Percentiles rank a stretch among this genome's conserved stretches.
Evolutionary conservation across 92 coral and sea anemone genomes (phyloP).

Genomic region (Scolanthus callimorphus): DNA sequence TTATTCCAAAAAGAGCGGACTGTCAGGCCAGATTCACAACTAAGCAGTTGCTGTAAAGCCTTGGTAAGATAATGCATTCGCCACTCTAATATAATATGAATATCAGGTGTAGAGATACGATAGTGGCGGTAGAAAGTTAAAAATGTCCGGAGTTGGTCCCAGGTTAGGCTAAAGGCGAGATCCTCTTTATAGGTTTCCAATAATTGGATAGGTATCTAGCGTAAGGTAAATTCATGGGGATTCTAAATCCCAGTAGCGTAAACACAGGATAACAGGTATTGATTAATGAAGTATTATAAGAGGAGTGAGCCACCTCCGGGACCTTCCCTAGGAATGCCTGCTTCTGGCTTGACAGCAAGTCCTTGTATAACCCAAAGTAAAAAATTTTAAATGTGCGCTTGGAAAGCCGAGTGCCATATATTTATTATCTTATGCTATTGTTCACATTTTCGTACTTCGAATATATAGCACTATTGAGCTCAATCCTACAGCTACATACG

Average conservation of each 20-base stretch:
- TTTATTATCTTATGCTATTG: conserved; percentile 71
- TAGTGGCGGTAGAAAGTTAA: conserved; percentile 55
- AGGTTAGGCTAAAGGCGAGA: background rate
- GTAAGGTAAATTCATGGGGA: no score
- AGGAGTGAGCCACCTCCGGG: conserved; percentile 9
- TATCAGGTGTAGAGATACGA: conserved; percentile 83
- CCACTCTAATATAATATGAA: conserved; percentile 83
- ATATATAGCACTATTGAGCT: conserved; percentile 22
- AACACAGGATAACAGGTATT: background rate
- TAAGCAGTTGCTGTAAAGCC: background rate
- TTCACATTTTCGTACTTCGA: conserved; percentile 37
- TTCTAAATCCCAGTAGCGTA: background rate
- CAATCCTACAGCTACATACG: conserved; percentile 23
- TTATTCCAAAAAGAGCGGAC: conserved; percentile 21
- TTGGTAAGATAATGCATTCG: conserved; percentile 34
- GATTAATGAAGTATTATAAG: background rate
- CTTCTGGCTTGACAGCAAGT: conserved; percentile 13
- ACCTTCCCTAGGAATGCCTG: conserved; percentile 3
- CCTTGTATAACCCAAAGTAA: conserved; percentile 61
- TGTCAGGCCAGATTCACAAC: conserved; percentile 28
- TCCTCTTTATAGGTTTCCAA: no score
- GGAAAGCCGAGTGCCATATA: conserved; percentile 54
- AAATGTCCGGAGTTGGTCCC: conserved; percentile 29
- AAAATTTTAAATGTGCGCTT: conserved; percentile 70
- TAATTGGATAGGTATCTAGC: no score